Evolutionary conservation across 2,113 vertebrate species (phyloP).

Genomic region (Lontra canadensis): DNA sequence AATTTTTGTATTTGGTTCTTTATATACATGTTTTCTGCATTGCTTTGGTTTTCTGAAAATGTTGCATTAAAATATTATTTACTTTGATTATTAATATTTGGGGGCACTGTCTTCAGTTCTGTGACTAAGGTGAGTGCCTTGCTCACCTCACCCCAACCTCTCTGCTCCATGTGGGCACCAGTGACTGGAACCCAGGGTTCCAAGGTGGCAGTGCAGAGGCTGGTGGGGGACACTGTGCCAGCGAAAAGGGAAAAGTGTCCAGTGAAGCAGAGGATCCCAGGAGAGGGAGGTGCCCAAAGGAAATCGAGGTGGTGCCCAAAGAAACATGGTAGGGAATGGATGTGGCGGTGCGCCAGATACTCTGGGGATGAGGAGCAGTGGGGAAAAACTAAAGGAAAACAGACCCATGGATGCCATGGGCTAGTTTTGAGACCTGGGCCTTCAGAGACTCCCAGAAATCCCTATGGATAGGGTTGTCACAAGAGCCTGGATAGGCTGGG

Average conservation of each 20-base stretch:
- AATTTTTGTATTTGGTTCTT: neutral
- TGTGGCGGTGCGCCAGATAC: rapidly evolving
- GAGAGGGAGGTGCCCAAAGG: neutral
- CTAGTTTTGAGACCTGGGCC: neutral
- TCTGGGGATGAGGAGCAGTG: neutral
- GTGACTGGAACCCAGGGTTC: too few relatives aligned
- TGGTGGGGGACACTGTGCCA: neutral
- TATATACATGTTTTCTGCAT: neutral
- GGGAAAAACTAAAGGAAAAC: neutral
- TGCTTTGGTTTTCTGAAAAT: neutral
- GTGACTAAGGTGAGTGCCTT: neutral
- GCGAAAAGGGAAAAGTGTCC: neutral
- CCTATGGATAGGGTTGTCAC: too few relatives aligned
- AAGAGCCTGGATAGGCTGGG: too few relatives aligned
- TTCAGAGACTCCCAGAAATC: neutral
- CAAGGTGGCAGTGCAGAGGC: neutral
- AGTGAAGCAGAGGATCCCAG: neutral
- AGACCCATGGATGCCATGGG: rapidly evolving
- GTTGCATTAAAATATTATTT: neutral
- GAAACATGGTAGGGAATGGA: neutral
- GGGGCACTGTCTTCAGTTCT: neutral
- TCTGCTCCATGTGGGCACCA: neutral
- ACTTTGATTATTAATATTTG: neutral
- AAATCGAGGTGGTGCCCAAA: neutral
- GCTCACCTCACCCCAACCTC: neutral